Evolutionary conservation across 2,888 invertebrate genomes (phyloP).

Genomic region (Agrotis segetum): DNA sequence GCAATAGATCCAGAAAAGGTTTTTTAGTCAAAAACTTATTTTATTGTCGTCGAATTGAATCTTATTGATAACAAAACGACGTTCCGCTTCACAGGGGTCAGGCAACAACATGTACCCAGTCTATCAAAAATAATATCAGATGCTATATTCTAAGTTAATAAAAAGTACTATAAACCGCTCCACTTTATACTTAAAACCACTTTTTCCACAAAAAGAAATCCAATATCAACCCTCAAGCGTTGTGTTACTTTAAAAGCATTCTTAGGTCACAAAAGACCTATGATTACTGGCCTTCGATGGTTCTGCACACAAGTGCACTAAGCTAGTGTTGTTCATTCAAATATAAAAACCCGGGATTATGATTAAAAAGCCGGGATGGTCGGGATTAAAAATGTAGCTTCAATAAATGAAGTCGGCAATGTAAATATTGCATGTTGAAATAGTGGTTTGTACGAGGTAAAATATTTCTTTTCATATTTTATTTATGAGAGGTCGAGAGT

Average conservation of each 20-base stretch:
- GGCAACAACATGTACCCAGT: too few relatives aligned
- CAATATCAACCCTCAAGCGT: constrained; percentile 19
- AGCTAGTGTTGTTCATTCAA: constrained; percentile 38
- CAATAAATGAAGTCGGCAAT: constrained; percentile 1
- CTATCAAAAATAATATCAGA: too few relatives aligned
- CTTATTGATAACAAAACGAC: too few relatives aligned
- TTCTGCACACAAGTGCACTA: constrained; percentile 36
- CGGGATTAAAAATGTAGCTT: constrained; percentile 21
- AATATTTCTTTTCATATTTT: background rate
- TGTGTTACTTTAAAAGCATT: constrained; percentile 46
- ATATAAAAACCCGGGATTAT: constrained; percentile 26
- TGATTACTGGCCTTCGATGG: constrained; percentile 38
- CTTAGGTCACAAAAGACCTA: constrained; percentile 45
- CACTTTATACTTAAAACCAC: too few relatives aligned
- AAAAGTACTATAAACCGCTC: too few relatives aligned
- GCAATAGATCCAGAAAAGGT: background rate
- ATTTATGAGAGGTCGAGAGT: background rate
- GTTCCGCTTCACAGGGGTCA: too few relatives aligned
- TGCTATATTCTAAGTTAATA: too few relatives aligned
- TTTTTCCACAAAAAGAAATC: constrained; percentile 9
- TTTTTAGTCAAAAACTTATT: background rate
- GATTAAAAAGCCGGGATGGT: constrained; percentile 19
- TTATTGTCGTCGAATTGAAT: background rate
- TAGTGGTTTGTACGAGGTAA: background rate
- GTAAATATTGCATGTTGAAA: constrained; percentile 20